Conservation (phyloP, 1,140 invertebrate species). For the Parasteatoda tepidariorum region DNA sequence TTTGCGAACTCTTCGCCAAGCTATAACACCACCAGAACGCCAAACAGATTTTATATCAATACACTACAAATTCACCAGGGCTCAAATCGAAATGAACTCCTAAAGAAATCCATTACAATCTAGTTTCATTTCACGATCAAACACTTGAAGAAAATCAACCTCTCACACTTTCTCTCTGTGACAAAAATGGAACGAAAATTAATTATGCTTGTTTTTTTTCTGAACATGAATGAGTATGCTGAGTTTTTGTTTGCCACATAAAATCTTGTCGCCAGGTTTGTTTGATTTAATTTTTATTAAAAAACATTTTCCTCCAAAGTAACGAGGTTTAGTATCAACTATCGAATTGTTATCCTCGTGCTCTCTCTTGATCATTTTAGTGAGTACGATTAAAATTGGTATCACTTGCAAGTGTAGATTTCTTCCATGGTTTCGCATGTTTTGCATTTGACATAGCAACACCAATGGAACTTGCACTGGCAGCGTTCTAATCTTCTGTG, state of each 20-base stretch:
- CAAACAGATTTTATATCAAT: too few relatives aligned
- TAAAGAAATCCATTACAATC: too few relatives aligned
- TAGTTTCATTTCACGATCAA: too few relatives aligned
- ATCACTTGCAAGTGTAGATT: conserved; percentile 74
- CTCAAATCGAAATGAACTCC: too few relatives aligned
- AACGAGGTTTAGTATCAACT: not conserved
- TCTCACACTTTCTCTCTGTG: too few relatives aligned
- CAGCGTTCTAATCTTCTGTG: conserved; percentile 68
- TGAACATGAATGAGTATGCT: not conserved
- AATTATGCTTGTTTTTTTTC: not conserved
- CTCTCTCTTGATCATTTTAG: not conserved
- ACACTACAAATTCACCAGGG: too few relatives aligned
- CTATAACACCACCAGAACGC: too few relatives aligned
- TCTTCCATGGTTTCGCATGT: conserved; percentile 73
- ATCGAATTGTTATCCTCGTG: not conserved
- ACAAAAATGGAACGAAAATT: too few relatives aligned
- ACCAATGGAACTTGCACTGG: conserved; percentile 77
- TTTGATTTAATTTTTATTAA: not conserved
- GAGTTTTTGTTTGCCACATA: not conserved
- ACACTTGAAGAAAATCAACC: too few relatives aligned
- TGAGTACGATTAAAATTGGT: not conserved
- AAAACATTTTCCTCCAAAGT: not conserved
- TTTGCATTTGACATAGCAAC: conserved; percentile 76
- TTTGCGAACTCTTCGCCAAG: too few relatives aligned
- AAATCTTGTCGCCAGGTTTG: not conserved